phyloP scores from a whole-genome alignment of 2,888 invertebrate genomes.

The Polymixis lichenea region DNA sequence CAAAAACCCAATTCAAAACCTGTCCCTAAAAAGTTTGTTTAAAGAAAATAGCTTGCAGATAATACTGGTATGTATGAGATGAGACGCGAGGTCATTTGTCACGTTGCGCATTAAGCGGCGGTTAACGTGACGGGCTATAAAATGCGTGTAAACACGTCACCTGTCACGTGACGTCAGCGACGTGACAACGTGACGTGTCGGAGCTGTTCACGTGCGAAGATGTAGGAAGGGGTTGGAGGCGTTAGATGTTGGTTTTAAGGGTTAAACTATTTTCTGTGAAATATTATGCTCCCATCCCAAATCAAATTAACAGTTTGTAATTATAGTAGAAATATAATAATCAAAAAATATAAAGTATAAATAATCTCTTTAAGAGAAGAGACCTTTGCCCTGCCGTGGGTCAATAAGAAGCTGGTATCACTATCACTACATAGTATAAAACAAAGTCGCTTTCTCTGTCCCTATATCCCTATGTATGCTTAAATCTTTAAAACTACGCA shows the following conservation, averaged over 20 bases:
- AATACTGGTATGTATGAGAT: conserved; percentile 36
- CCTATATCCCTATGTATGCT: too few species aligned
- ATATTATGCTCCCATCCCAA: background rate
- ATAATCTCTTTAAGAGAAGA: background rate
- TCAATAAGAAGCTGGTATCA: background rate
- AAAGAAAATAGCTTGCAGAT: conserved; percentile 49
- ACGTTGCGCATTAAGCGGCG: conserved; percentile 66
- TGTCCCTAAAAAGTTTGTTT: conserved; percentile 32
- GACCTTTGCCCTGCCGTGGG: background rate
- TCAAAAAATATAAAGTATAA: background rate
- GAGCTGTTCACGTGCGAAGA: conserved; percentile 36
- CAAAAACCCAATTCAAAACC: conserved; percentile 15
- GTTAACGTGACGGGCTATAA: conserved; percentile 69
- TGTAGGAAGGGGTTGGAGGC: conserved; percentile 16
- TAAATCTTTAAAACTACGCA: too few species aligned
- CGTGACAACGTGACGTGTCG: conserved; percentile 63
- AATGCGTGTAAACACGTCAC: conserved; percentile 80
- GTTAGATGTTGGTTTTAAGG: background rate
- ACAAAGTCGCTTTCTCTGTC: too few species aligned
- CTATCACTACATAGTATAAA: too few species aligned
- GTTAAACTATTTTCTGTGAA: background rate
- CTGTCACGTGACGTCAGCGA: conserved; percentile 74
- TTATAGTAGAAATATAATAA: background rate
- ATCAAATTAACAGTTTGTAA: background rate
- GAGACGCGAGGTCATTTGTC: conserved; percentile 69